Evolutionary conservation across 1,140 invertebrate genomes (phyloP), one percentile per base, ranked within the genome.

Genomic region (Saccostrea cuccullata): DNA sequence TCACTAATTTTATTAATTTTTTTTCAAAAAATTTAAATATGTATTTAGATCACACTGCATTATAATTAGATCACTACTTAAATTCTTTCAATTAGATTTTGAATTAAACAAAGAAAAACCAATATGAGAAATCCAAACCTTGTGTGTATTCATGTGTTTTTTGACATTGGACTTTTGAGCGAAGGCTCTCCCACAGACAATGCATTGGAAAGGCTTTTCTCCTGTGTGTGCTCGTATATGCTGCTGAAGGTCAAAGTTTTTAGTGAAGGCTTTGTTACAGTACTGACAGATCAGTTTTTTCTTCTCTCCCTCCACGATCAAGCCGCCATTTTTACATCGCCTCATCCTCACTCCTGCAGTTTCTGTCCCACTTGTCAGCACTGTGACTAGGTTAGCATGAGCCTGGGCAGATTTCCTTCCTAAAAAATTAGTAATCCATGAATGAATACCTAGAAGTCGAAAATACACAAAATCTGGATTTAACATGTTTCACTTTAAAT

Each of bases 151-250:
- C 94, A 99, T 98, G 95, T 99, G 98, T 94, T 99, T 99, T 86
- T 98, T 98, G 85, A 99, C 96, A 94, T 99, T 98, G 0, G 98
- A 98, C 94, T 99, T 99, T 95, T 99, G 98, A 23, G 98, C 96
- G 92, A 96, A 96, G 3, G 95, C 95, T 84, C 95, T 91, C 2
- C 95, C 95, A 93, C 95, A 96, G 0, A 96, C 95, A 87, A 95
- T 94, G 90, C 96, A 96, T 91, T 96, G 95, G 89, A 95, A 96
- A 30, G 95, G 95, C 90, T 96, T 96, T 91, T 96, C 95, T n/a
- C 93, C 96, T 92, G 97, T 97, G 92, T 97, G 97, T 82, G 96
- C 96, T 17, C 96, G 95, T 93, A 97, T 96, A 90, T 97, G 97
- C 93, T 97, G 97, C 90, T 96, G 96, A 6, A 97, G 96, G 92